Base-by-base conservation (phyloP, 1,140 invertebrate species). In the Atta cephalotes region DNA sequence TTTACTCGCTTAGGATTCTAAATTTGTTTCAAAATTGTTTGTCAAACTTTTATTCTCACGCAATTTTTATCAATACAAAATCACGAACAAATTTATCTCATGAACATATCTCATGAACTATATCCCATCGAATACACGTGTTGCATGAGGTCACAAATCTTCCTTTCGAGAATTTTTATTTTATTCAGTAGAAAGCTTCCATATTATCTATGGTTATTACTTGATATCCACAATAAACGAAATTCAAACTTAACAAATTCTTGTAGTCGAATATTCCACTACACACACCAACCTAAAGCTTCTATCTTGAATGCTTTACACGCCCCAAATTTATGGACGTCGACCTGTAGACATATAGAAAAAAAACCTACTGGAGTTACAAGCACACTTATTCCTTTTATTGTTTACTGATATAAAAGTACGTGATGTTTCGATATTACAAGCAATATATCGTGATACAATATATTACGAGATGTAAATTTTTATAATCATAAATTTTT, bases 221-320 rank as follows among this genome's bases (percentile, higher is more conserved):
- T 35, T 80, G 7, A 51, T 10, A 49, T 49, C 2, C 39, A 31
- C 53, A 74, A 49, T 53, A 62, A 62, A 60, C 7, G 12, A 45
- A 82, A 74, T 72, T 72, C 45, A 49, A 60, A 68, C 68, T 82
- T 31, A 82, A 74, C 80, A 60, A 82, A 82, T 62, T 82, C 18
- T 49, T 49, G 28, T 82, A 72, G 35, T 62, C 35, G 58, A 72
- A 82, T 82, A 82, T 82, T 31, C 2, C 68, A 49, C 68, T 62
- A 25, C 14, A 45, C 53, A 18, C 80, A 18, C 39, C 35, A 51
- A 74, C 39, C 35, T 45, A 49, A 72, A 82, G 25, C 68, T 39
- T 72, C 14, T 12, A 60, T 60, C 31, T 63, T 39, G 21, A 60
- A 60, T 60, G 68, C 39, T 72, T 82, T 21, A 72, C 80, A 60